These are phyloP conservation scores for Pollenia labialis DNA, from an alignment of 2,888 invertebrate species.

Conservation along the genomic window DNA sequence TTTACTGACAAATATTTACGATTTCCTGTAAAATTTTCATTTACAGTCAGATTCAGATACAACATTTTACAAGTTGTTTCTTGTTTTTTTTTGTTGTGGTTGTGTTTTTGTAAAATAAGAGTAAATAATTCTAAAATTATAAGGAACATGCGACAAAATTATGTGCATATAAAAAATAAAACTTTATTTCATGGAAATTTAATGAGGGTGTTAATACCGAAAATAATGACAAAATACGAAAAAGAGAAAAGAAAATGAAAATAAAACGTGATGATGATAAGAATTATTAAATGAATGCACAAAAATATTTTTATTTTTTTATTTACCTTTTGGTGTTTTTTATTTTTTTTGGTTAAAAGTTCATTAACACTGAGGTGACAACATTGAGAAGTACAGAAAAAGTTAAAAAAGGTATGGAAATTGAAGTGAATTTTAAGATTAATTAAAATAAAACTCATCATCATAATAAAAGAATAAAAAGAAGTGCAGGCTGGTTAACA, in stretches of 20 bases:
- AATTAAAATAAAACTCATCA: constrained; percentile 52
- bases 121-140: constrained; percentile 46
- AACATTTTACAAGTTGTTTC: background rate
- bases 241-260: constrained; percentile 8
- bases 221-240: constrained; percentile 22
- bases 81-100: background rate
- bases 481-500: background rate
- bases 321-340: background rate
- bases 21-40: too few relatives aligned
- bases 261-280: constrained; percentile 53
- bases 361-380: constrained; percentile 63
- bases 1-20: too few relatives aligned
- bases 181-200: constrained; percentile 58
- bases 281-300: constrained; percentile 47
- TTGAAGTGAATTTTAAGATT: constrained; percentile 44
- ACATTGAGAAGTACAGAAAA: background rate
- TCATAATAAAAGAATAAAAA: constrained; percentile 12
- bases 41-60: too few relatives aligned
- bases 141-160: constrained; percentile 26
- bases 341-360: constrained; percentile 49
- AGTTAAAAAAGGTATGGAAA: background rate
- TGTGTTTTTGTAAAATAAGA: background rate
- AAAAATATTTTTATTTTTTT: constrained; percentile 11
- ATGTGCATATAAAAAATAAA: constrained; percentile 33
- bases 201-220: constrained; percentile 64